Evolutionary conservation across 2,888 invertebrate species (phyloP), one percentile per base, ranked within the genome.

Genomic region (Dorcus hopei): DNA sequence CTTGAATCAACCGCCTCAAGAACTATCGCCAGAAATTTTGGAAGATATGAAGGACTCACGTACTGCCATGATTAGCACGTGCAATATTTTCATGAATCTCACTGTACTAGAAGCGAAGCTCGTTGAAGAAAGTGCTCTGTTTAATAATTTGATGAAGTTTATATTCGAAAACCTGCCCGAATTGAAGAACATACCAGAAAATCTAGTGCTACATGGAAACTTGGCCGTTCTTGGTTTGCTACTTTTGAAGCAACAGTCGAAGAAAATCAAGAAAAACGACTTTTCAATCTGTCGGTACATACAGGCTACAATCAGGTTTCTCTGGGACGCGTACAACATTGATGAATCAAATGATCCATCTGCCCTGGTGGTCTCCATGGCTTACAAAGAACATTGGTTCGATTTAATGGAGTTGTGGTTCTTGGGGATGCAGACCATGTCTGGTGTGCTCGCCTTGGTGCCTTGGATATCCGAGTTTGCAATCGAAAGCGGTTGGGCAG

Each of bases 321-420:
- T 95, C 2, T 95, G 95, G 95, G 93, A 95, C 79, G 95, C 95
- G 0, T 94, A 93, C 76, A 91, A 86, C 71, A 87, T 94, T 58
- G 95, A 95, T 73, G 94, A 95, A 74, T 90, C 91, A 9, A 91
- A 89, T 74, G 91, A 93, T 74, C 89, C 90, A 0, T 87, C 85
- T 8, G 89, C 90, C 52, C 79, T 95, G 59, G 92, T 93, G 2
- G 91, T 95, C 0, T 85, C 93, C 1, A 89, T 93, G 81, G 81
- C 87, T 2, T 95, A 95, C 77, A 93, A 93, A 72, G 89, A 91
- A 74, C 84, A 87, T 70, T 95, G 95, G 95, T 87, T 87, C 81
- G 94, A 95, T 75, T 83, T 95, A 59, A 90, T 89, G 74, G 95
- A 95, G 72, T 80, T 95, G 9, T 95, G 95, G 95, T 95, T 94